These are phyloP conservation scores for Colinus virginianus DNA, from an alignment of 2,113 vertebrate species.

Conservation along the genomic window DNA sequence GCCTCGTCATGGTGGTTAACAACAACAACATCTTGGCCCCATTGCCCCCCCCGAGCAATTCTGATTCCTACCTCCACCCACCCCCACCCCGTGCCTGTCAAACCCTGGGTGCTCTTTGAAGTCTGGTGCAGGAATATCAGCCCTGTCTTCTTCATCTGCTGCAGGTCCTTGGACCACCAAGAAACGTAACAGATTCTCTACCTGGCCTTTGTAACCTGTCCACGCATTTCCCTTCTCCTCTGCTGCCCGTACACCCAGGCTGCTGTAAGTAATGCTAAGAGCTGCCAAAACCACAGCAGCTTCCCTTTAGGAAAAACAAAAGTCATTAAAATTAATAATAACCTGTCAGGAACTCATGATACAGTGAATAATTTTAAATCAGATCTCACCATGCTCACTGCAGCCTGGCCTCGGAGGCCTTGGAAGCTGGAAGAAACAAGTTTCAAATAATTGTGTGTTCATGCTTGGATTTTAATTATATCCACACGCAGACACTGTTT, in stretches of 20 bases:
- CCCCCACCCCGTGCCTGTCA: neutral
- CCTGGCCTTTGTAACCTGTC: slow-evolving; percentile 78
- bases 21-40: neutral
- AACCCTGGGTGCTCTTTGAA: neutral
- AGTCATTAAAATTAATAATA: slow-evolving; percentile 14
- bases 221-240: slow-evolving; percentile 79
- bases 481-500: neutral
- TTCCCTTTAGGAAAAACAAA: slow-evolving; percentile 75
- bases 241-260: slow-evolving; percentile 83
- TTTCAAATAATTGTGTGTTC: neutral
- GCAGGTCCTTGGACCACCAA: slow-evolving; percentile 75
- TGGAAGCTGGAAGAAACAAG: slow-evolving; percentile 9
- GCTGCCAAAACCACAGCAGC: slow-evolving; percentile 80
- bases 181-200: slow-evolving; percentile 77
- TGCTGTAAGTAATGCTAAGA: slow-evolving; percentile 73
- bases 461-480: slow-evolving; percentile 9
- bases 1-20: neutral
- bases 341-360: neutral
- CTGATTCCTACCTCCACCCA: neutral
- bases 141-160: neutral
- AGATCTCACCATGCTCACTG: neutral
- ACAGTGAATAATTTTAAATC: neutral
- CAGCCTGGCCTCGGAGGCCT: neutral
- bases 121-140: neutral
- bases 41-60: neutral